Conservation (phyloP, 2,797 vertebrate species). For the Setipinna tenuifilis region DNA sequence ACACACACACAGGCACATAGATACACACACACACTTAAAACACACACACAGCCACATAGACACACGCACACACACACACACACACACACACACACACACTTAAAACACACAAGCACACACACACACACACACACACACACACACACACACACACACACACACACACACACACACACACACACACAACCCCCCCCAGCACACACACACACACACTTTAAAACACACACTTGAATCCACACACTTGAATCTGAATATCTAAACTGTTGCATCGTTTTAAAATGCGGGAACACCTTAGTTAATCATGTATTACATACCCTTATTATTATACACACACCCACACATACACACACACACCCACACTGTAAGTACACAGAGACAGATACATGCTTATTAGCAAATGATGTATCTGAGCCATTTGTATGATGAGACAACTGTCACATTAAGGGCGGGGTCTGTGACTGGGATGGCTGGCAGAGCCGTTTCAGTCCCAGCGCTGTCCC, state of each 20-base stretch:
- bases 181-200: too few relatives aligned
- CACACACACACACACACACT: too few relatives aligned
- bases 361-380: constrained; percentile 31
- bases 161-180: too few relatives aligned
- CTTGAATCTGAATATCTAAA: neutral
- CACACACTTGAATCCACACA: too few relatives aligned
- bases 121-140: too few relatives aligned
- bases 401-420: neutral
- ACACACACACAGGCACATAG: too few relatives aligned
- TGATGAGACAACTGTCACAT: neutral
- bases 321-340: constrained; percentile 62
- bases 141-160: too few relatives aligned
- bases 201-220: too few relatives aligned
- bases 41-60: too few relatives aligned
- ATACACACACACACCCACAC: neutral
- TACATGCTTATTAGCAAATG: constrained; percentile 13
- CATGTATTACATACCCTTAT: constrained; percentile 55
- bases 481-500: constrained; percentile 55
- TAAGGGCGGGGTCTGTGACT: neutral
- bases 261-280: neutral
- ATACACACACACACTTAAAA: too few relatives aligned
- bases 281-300: neutral
- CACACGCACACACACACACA: too few relatives aligned
- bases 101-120: too few relatives aligned
- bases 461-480: neutral